A percentile compares a stretch with the other conserved stretches of the same genome.
phyloP scores from a whole-genome alignment of 2,888 invertebrate species.

The Endomychus coccineus region DNA sequence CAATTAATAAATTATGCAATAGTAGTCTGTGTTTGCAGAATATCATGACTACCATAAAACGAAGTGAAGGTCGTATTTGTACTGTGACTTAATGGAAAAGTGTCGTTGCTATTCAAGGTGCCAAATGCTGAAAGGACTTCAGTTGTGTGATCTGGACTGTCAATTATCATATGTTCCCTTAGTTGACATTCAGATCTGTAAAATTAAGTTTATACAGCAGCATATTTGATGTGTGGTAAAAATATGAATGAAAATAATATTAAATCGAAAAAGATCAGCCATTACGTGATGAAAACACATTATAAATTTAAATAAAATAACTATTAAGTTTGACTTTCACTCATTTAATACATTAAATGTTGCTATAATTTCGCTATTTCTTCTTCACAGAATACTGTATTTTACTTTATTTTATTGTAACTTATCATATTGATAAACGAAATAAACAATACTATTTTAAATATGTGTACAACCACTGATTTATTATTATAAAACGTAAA shows the following conservation, averaged over 20 bases:
- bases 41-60: conserved; percentile 48
- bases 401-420: too few species aligned
- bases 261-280: too few species aligned
- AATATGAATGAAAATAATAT: conserved; percentile 1
- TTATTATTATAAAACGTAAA: too few species aligned
- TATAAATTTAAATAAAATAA: too few species aligned
- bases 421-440: too few species aligned
- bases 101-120: conserved; percentile 45
- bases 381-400: too few species aligned
- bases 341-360: too few species aligned
- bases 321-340: too few species aligned
- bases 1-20: conserved; percentile 23
- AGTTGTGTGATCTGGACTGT: conserved; percentile 39
- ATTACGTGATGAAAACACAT: too few species aligned
- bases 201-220: conserved; percentile 4
- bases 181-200: conserved; percentile 36
- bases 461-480: too few species aligned
- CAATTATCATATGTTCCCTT: conserved; percentile 38
- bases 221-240: not conserved
- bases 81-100: conserved; percentile 46
- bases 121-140: conserved; percentile 44
- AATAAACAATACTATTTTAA: too few species aligned
- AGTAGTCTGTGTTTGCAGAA: conserved; percentile 33
- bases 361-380: too few species aligned
- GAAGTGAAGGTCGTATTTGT: conserved; percentile 51